Evolutionary conservation across 37 sponge, comb jelly and placozoan species (phyloP), one percentile per base, ranked within the genome.

Genomic region (Cliona cf. orientalis): DNA sequence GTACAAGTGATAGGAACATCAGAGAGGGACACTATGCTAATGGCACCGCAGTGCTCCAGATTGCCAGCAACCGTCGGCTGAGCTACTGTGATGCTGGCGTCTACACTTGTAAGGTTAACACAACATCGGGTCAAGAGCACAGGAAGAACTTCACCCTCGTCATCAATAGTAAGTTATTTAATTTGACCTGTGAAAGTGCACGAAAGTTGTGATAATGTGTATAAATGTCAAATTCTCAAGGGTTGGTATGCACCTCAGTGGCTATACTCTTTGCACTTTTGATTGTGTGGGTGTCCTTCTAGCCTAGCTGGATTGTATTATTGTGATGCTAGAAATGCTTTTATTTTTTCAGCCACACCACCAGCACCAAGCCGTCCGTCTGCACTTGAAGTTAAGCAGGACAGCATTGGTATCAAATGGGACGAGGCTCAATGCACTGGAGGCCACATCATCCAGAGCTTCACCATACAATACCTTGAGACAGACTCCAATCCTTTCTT

Each of bases 31-130:
- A 46, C 35, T 64, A 32, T 44, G 26, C 17, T 11, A 82, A 82
- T 73, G 83, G 83, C 0, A 82, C 74, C 28, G 49, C 83, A 23
- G 44, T 62, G 0, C 72, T 82, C 7, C 74, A 82, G 39, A 42
- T 82, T 38, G 74, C 64, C 7, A 62, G 49, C 2, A n/a, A 42
- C 43, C 43, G 72, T 22, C 17, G 43, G 6, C 42, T 64, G 9
- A 46, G 55, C 44, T 19, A 11, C 2, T 72, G 73, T 46, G 83
- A 73, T 40, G 69, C 42, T 58, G 80, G 80, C 3, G 26, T 33
- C 11, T 82, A 74, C 39, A 82, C 46, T 34, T 82, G 83, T 40
- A 23, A 26, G 25, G 83, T 74, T n/a, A 41, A 40, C 22, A 46
- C 29, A 0, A 32, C 36, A 5, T 34, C 46, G 28, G 46, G 17